These are phyloP conservation scores for Eurosta solidaginis DNA, from an alignment of 1,140 invertebrate genomes.

Conservation along the genomic window DNA sequence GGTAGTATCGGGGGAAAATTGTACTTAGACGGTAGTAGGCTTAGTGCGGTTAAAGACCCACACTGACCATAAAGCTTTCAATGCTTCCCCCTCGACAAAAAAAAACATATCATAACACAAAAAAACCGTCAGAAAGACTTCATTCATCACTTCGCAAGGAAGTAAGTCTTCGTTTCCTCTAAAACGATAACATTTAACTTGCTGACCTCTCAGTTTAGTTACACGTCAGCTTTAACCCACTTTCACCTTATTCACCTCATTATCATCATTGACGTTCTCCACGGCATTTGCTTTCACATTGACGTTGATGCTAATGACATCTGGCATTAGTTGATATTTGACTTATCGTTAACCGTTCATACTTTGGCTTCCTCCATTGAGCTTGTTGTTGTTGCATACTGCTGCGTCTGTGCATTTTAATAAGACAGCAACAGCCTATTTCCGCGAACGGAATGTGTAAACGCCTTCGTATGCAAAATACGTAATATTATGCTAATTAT, in stretches of 20 bases:
- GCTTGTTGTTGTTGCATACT: not conserved
- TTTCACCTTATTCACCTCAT: not conserved
- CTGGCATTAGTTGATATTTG: not conserved
- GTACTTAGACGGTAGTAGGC: too few relatives aligned
- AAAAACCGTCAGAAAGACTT: too few relatives aligned
- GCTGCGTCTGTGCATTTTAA: not conserved
- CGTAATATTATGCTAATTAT: conserved; percentile 5
- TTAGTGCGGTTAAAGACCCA: too few relatives aligned
- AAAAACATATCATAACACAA: too few relatives aligned
- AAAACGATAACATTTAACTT: too few relatives aligned
- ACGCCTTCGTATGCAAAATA: not conserved
- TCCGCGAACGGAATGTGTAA: not conserved
- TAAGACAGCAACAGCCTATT: not conserved
- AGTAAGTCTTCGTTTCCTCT: too few relatives aligned
- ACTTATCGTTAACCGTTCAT: not conserved
- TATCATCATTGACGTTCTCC: not conserved
- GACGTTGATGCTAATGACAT: not conserved
- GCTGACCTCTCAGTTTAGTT: not conserved
- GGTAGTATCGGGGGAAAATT: too few relatives aligned
- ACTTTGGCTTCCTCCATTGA: not conserved
- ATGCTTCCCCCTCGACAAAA: too few relatives aligned
- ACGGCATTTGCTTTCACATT: not conserved
- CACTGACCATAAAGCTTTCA: too few relatives aligned
- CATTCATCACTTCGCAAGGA: too few relatives aligned
- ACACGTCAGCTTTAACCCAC: not conserved